Evolutionary conservation across 2,888 invertebrate genomes (phyloP), one percentile per base, ranked within the genome.

Genomic region (Stenchaetothrips biformis): DNA sequence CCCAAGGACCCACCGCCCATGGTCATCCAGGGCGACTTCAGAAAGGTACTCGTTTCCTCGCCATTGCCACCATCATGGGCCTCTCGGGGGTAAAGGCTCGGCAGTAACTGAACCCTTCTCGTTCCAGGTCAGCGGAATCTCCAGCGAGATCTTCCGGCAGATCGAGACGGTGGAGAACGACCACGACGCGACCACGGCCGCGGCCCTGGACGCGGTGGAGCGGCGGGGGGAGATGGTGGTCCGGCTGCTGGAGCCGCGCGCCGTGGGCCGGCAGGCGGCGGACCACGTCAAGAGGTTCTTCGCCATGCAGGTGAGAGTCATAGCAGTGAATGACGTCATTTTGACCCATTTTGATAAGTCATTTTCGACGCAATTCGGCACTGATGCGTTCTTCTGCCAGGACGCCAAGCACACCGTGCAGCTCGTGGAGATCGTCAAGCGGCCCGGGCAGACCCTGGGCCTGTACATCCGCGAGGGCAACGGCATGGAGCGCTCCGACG

Each of bases 401-500:
- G 92, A 92, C 86, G 89, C 92, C 21, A 91, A 93, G 84, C 93
- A 94, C 86, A 91, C 92, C 84, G 95, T 96, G 82, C 92, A 95
- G 87, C 92, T 98, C 86, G 98, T 99, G 84, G 99, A 99, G 89
- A 98, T 99, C 85, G 97, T 99, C 83, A 99, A 99, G 88, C 92
- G 98, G 84, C 99, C 99, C 0, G 99, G 99, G 18, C 99, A 99
- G 88, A 98, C 98, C 48, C 89, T 99, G 83, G 99, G 99, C 77
- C 91, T 99, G 82, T 99, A 99, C 88, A 98, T 99, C 85, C 91
- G 98, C 74, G 99, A 99, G 85, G 91, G 99, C n/a, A 98, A 99
- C 86, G 99, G 98, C n/a, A 92, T 95, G 80, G 96, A 97, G 85
- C 91, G 97, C 82, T 92, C 93, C 78, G 97, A 98, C 85, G 99